Conservation (phyloP, 2,797 vertebrate species). For the Glyptemys insculpta region DNA sequence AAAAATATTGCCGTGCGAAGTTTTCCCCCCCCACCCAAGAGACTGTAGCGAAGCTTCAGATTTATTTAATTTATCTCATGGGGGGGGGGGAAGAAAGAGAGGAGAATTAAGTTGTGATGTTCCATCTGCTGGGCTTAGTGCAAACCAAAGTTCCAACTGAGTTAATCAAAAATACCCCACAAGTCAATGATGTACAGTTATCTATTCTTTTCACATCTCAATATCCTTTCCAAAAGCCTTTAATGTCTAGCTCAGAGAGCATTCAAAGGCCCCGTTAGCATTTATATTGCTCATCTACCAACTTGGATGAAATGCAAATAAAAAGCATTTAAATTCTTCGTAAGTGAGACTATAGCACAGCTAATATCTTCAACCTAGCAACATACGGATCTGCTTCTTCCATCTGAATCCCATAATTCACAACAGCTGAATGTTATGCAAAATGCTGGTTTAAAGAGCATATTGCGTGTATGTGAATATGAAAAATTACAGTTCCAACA, state of each 20-base stretch:
- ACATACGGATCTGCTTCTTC: not conserved
- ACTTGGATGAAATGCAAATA: not conserved
- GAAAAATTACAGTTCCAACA: conserved; percentile 10
- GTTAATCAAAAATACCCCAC: not conserved
- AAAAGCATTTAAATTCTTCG: not conserved
- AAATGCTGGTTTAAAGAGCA: not conserved
- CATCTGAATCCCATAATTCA: not conserved
- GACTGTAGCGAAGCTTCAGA: not conserved
- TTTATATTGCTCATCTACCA: not conserved
- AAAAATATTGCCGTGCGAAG: not conserved
- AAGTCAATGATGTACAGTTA: not conserved
- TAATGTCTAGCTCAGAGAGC: not conserved
- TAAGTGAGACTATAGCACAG: not conserved
- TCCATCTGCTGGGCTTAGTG: not conserved
- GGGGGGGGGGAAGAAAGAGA: fast-evolving
- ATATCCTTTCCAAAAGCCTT: not conserved
- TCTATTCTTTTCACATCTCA: not conserved
- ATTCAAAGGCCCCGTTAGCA: not conserved
- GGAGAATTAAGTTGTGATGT: not conserved
- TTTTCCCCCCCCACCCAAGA: not conserved
- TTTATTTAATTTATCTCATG: not conserved
- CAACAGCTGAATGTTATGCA: not conserved
- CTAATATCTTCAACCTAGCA: not conserved
- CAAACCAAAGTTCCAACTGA: not conserved
- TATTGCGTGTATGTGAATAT: not conserved